Conservation (phyloP, 1,140 invertebrate species). For the Microplitis demolitor region DNA sequence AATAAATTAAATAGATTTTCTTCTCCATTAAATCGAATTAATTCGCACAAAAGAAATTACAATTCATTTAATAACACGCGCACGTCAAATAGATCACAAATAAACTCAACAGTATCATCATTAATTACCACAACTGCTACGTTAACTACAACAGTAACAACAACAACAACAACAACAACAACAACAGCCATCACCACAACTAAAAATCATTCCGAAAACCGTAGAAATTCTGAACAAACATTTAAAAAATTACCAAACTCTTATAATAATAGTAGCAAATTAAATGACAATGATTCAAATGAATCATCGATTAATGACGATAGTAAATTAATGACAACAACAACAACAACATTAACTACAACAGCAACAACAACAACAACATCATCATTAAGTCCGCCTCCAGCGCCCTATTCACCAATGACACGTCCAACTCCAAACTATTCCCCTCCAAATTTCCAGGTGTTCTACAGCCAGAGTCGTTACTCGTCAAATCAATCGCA, state of each 20-base stretch:
- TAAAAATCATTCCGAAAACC: neutral
- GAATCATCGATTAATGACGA: neutral
- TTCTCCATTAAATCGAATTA: neutral
- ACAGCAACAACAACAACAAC: too few relatives aligned
- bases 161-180: too few relatives aligned
- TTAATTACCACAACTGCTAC: too few relatives aligned
- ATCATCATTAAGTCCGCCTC: conserved; percentile 42
- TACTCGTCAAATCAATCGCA: conserved; percentile 16
- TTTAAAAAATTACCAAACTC: neutral
- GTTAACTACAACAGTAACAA: too few relatives aligned
- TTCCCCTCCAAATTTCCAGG: conserved; percentile 55
- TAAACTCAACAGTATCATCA: neutral
- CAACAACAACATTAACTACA: too few relatives aligned
- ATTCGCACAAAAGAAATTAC: conserved; percentile 11
- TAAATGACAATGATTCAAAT: neutral
- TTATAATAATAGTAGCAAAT: neutral
- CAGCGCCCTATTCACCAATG: conserved; percentile 47
- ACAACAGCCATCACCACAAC: neutral
- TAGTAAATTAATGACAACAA: neutral
- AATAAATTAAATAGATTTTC: neutral
- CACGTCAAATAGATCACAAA: neutral
- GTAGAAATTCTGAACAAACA: neutral
- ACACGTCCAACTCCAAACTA: conserved; percentile 49
- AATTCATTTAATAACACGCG: neutral
- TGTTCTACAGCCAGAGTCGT: conserved; percentile 49